Evolutionary conservation across 2,113 vertebrate genomes (phyloP).

Genomic region (Gobiocypris rarus): DNA sequence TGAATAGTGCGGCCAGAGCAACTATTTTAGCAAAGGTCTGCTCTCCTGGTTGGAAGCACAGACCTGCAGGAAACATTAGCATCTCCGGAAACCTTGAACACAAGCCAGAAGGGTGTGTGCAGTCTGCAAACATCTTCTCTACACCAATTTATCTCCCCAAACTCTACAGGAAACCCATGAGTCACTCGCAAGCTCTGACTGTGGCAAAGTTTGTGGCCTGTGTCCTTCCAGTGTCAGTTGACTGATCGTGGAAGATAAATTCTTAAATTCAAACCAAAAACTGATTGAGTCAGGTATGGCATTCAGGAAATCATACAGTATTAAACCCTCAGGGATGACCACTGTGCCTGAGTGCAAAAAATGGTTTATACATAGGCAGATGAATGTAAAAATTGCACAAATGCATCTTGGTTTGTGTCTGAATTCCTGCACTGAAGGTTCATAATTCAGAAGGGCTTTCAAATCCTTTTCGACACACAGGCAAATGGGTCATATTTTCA

Average conservation of each 20-base stretch:
- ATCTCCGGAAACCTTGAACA: slow-evolving; percentile 54
- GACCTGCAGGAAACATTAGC: slow-evolving; percentile 53
- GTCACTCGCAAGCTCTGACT: slow-evolving; percentile 32
- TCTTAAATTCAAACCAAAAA: not conserved
- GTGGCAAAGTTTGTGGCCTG: not conserved
- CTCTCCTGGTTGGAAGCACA: slow-evolving; percentile 43
- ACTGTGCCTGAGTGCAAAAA: too few species aligned
- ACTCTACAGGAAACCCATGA: slow-evolving; percentile 41
- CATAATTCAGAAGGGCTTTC: slow-evolving; percentile 28
- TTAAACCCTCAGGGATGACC: too few species aligned
- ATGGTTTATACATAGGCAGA: not conserved
- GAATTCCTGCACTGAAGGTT: slow-evolving; percentile 22
- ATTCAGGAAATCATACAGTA: not conserved
- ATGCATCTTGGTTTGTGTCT: slow-evolving; percentile 31
- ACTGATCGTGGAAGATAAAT: slow-evolving; percentile 5
- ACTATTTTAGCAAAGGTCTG: slow-evolving; percentile 23
- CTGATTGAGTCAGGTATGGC: not conserved
- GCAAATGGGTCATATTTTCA: slow-evolving; percentile 52
- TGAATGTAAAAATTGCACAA: not conserved
- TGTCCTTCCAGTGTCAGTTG: not conserved
- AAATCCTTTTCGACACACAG: slow-evolving; percentile 38
- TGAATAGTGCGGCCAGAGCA: too few species aligned
- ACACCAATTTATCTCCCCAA: slow-evolving; percentile 13
- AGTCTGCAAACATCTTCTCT: slow-evolving; percentile 20
- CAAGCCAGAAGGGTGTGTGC: slow-evolving; percentile 49